A percentile compares a stretch with the other conserved stretches of the same genome.
phyloP scores from a whole-genome alignment of 2,888 invertebrate species.

The Rugalucina vietnamica region DNA sequence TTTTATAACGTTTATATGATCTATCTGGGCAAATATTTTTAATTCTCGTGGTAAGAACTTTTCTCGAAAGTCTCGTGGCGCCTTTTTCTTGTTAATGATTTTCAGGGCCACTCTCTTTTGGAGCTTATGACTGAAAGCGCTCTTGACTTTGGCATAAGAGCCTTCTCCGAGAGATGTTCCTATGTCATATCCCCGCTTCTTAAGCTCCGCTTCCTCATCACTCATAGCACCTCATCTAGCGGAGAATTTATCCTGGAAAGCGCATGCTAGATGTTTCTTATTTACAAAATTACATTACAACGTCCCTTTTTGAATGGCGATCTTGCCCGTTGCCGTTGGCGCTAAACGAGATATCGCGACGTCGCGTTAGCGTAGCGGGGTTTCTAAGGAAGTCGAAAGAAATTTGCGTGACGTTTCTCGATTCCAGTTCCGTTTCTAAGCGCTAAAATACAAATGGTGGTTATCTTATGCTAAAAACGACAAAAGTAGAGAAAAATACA shows the following conservation, averaged over 20 bases:
- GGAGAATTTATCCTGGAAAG: not conserved
- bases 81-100: conserved; percentile 89
- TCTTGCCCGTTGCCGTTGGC: not conserved
- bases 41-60: conserved; percentile 94
- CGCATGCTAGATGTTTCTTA: not conserved
- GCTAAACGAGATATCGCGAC: not conserved
- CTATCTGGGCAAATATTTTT: conserved; percentile 89
- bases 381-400: conserved; percentile 11
- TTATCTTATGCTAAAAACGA: not conserved
- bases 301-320: not conserved
- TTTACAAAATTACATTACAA: not conserved
- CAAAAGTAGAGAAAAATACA: not conserved
- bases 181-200: conserved; percentile 85
- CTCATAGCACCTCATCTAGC: conserved; percentile 55
- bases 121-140: conserved; percentile 86
- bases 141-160: conserved; percentile 88
- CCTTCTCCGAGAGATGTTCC: conserved; percentile 83
- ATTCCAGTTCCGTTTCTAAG: conserved; percentile 1
- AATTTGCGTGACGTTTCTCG: not conserved
- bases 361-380: not conserved
- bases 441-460: conserved; percentile 43
- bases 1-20: conserved; percentile 92
- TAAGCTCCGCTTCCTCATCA: conserved; percentile 81
- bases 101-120: conserved; percentile 85
- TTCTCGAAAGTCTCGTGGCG: conserved; percentile 90